Evolutionary conservation across 30 jellyfish, hydroid and myxozoan genomes (phyloP).

Genomic region (Calvadosia cruxmelitensis): DNA sequence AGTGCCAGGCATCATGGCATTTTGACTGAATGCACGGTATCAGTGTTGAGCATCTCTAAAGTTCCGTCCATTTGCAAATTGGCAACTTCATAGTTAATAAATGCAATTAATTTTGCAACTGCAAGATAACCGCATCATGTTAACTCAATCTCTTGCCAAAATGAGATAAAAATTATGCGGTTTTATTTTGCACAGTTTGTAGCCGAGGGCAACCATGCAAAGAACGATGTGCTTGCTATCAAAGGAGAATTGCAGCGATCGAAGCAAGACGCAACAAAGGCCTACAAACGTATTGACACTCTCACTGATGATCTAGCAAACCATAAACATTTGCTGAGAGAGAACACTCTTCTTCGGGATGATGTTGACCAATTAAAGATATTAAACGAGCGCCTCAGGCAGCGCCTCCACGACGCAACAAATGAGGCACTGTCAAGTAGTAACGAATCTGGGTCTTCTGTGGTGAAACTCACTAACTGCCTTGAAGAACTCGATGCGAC

Average conservation of each 20-base stretch:
- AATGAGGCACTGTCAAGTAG: neutral
- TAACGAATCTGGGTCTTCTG: neutral
- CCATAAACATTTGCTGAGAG: constrained; percentile 18
- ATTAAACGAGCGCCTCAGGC: neutral
- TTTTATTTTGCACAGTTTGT: neutral
- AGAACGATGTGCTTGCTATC: constrained; percentile 18
- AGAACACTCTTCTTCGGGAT: neutral
- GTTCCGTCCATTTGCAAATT: too few species aligned
- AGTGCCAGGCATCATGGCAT: too few species aligned
- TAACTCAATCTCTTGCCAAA: too few species aligned
- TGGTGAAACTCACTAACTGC: neutral
- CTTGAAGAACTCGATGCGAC: too few species aligned
- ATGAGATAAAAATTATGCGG: neutral
- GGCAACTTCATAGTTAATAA: too few species aligned
- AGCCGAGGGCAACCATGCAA: constrained; percentile 6
- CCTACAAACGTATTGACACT: constrained; percentile 6
- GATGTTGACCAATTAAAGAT: neutral
- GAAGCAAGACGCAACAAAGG: constrained; percentile 10
- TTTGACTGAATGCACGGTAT: too few species aligned
- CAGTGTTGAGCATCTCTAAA: too few species aligned
- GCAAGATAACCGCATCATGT: too few species aligned
- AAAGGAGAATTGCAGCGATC: constrained; percentile 7
- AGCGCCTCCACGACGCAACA: neutral
- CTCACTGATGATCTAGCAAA: constrained; percentile 18
- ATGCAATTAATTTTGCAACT: too few species aligned